Evolutionary conservation across 2,113 vertebrate species (phyloP).

Genomic region (Regulus satrapa): DNA sequence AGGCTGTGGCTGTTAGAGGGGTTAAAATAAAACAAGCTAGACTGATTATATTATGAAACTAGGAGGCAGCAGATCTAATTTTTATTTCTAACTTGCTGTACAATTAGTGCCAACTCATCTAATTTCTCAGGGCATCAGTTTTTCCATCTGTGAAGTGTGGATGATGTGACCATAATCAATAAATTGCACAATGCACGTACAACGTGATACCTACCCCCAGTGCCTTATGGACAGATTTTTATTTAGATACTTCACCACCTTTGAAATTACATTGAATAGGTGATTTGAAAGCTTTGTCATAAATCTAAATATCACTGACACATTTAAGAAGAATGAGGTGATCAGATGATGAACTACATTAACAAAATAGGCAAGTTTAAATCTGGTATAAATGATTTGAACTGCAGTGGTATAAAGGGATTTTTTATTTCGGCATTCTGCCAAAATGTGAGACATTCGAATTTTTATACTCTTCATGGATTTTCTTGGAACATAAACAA

Average conservation of each 20-base stretch:
- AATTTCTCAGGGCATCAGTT: not conserved
- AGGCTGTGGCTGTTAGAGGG: not conserved
- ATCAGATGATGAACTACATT: not conserved
- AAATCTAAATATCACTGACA: not conserved
- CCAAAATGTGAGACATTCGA: not conserved
- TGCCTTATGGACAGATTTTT: constrained; percentile 9
- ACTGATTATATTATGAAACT: not conserved
- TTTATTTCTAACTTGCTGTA: not conserved
- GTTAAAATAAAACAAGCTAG: not conserved
- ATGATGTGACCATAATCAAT: not conserved
- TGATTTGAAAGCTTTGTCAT: not conserved
- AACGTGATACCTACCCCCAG: not conserved
- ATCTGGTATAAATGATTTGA: not conserved
- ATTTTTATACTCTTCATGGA: not conserved
- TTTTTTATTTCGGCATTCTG: not conserved
- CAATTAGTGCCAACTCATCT: not conserved
- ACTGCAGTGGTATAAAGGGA: not conserved
- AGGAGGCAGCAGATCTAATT: not conserved
- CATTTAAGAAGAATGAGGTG: constrained; percentile 7
- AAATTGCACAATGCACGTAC: not conserved
- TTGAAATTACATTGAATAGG: not conserved
- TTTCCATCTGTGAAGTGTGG: constrained; percentile 12
- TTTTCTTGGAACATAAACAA: not conserved
- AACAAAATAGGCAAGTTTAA: not conserved
- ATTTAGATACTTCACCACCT: constrained; percentile 19